These are phyloP conservation scores for Sigmodon hispidus DNA, from an alignment of 2,113 vertebrate genomes.

Conservation along the genomic window DNA sequence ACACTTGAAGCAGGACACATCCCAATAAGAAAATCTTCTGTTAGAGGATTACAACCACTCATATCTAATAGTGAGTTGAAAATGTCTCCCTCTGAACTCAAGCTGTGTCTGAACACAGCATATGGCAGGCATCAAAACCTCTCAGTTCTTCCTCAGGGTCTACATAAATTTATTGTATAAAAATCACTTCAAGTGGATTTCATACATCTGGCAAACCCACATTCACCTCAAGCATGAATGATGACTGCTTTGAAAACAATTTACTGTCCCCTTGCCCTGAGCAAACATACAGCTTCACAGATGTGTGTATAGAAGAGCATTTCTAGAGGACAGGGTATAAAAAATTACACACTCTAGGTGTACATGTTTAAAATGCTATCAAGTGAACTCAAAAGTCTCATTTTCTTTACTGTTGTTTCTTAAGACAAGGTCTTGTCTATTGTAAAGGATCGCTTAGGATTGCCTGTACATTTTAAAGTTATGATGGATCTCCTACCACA, in stretches of 20 bases:
- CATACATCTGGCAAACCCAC: background rate
- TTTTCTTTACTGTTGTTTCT: background rate
- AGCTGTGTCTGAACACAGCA: background rate
- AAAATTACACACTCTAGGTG: background rate
- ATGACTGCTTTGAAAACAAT: constrained; percentile 38
- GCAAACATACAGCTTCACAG: background rate
- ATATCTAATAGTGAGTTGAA: background rate
- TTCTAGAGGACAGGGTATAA: background rate
- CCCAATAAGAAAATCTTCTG: background rate
- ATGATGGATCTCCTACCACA: too few relatives aligned
- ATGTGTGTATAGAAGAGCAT: background rate
- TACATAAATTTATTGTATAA: background rate
- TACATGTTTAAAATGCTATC: background rate
- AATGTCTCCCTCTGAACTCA: background rate
- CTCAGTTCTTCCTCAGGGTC: background rate
- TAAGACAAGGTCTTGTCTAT: background rate
- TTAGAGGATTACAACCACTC: background rate
- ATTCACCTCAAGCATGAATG: background rate
- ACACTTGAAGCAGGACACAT: background rate
- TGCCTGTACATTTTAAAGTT: background rate
- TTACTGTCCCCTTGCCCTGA: background rate
- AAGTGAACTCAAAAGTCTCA: background rate
- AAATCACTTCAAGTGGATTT: background rate
- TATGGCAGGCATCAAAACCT: background rate
- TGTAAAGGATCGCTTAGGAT: background rate